A percentile compares a stretch with the other conserved stretches of the same genome.
Evolutionary conservation across 2,113 vertebrate genomes (phyloP).

Genomic region (Triplophysa dalaica): DNA sequence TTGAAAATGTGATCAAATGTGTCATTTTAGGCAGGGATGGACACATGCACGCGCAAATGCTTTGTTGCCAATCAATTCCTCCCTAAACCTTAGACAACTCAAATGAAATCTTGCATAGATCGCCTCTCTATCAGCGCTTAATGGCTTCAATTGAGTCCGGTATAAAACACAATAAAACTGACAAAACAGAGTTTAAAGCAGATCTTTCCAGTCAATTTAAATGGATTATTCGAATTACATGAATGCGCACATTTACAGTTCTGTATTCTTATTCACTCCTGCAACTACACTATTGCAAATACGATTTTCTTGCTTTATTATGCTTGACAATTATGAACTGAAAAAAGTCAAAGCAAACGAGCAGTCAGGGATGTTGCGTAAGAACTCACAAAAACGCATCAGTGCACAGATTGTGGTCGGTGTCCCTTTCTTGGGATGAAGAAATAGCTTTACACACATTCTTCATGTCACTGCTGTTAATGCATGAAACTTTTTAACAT

Average conservation of each 20-base stretch:
- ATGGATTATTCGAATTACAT: not conserved
- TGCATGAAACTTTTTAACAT: conserved; percentile 17
- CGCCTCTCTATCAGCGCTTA: not conserved
- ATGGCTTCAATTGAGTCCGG: not conserved
- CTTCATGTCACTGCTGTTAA: not conserved
- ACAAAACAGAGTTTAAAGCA: not conserved
- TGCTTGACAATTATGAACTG: not conserved
- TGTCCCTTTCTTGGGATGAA: not conserved
- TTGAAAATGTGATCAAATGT: not conserved
- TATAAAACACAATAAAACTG: not conserved
- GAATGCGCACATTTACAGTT: not conserved
- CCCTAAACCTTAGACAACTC: not conserved
- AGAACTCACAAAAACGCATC: not conserved
- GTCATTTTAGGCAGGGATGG: not conserved
- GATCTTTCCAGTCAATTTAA: too few species aligned
- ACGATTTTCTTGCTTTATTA: not conserved
- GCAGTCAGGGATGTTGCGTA: not conserved
- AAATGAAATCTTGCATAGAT: not conserved
- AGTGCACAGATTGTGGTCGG: not conserved
- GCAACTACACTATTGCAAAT: not conserved
- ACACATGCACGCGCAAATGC: not conserved
- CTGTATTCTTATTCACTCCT: not conserved
- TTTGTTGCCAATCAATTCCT: not conserved
- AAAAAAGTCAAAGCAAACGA: not conserved
- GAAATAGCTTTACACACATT: not conserved